phyloP scores from a whole-genome alignment of 2,113 vertebrate genomes.

The Actenoides lindsayi region DNA sequence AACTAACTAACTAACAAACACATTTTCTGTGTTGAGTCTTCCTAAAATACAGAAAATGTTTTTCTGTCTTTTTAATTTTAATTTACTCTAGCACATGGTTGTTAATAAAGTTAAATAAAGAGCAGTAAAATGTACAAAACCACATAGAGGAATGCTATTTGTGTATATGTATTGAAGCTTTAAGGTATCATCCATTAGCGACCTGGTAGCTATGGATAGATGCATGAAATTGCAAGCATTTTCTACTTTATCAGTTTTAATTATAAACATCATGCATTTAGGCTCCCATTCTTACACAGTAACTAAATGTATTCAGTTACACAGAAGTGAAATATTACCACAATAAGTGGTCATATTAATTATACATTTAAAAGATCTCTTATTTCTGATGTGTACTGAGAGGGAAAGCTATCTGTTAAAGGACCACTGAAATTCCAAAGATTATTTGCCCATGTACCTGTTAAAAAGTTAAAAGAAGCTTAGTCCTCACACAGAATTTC shows the following conservation, averaged over 20 bases:
- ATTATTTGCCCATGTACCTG: rapidly evolving
- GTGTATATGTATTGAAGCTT: not conserved
- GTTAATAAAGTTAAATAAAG: not conserved
- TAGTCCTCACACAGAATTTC: not conserved
- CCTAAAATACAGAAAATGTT: not conserved
- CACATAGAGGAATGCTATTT: not conserved
- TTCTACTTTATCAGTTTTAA: not conserved
- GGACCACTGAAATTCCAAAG: not conserved
- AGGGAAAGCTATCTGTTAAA: not conserved
- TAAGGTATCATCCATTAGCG: not conserved
- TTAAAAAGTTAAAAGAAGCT: not conserved
- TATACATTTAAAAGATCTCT: not conserved
- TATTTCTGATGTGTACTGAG: not conserved
- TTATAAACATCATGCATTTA: not conserved
- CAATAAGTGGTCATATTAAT: not conserved
- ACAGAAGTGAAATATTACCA: not conserved
- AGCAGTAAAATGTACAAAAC: not conserved
- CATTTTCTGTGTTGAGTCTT: not conserved
- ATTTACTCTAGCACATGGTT: not conserved
- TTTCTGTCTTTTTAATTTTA: not conserved
- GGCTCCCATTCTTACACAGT: not conserved
- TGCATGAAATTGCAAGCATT: not conserved
- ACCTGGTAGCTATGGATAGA: not conserved
- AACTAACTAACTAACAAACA: too few relatives aligned
- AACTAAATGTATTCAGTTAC: not conserved